Conservation (phyloP, 1,140 invertebrate species). For the Lepidurus couesii region DNA sequence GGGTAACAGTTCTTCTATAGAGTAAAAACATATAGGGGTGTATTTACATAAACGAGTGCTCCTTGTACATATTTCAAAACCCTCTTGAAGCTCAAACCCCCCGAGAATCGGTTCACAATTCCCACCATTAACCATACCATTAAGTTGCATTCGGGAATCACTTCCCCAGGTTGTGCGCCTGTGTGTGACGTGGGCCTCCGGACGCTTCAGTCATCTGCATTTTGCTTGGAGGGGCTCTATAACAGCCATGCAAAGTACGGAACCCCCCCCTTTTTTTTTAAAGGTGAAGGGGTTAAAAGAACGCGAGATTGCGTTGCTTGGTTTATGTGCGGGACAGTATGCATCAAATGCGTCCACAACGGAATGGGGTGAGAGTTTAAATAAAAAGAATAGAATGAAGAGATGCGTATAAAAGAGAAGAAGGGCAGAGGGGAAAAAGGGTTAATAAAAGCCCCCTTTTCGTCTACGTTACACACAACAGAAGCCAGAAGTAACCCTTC, state of each 20-base stretch:
- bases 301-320: not conserved
- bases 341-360: not conserved
- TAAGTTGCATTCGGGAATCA: too few relatives aligned
- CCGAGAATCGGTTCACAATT: too few relatives aligned
- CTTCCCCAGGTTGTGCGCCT: too few relatives aligned
- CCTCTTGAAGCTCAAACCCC: too few relatives aligned
- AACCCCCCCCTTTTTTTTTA: not conserved
- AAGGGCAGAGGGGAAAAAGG: not conserved
- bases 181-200: too few relatives aligned
- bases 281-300: conserved; percentile 22
- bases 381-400: not conserved
- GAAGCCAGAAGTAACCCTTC: conserved; percentile 13
- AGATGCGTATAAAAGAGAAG: not conserved
- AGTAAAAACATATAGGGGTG: too few relatives aligned
- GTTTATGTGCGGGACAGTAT: conserved; percentile 10
- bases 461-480: not conserved
- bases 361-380: not conserved
- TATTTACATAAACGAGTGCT: too few relatives aligned
- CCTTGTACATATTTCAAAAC: too few relatives aligned
- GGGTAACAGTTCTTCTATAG: too few relatives aligned
- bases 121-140: too few relatives aligned
- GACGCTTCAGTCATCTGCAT: too few relatives aligned
- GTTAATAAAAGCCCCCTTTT: not conserved
- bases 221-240: too few relatives aligned
- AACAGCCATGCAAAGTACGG: not conserved